A percentile compares a stretch with the other conserved stretches of the same genome.
These are phyloP conservation scores for Montipora capitata DNA, from an alignment of 92 coral and sea anemone species.

Conservation along the genomic window DNA sequence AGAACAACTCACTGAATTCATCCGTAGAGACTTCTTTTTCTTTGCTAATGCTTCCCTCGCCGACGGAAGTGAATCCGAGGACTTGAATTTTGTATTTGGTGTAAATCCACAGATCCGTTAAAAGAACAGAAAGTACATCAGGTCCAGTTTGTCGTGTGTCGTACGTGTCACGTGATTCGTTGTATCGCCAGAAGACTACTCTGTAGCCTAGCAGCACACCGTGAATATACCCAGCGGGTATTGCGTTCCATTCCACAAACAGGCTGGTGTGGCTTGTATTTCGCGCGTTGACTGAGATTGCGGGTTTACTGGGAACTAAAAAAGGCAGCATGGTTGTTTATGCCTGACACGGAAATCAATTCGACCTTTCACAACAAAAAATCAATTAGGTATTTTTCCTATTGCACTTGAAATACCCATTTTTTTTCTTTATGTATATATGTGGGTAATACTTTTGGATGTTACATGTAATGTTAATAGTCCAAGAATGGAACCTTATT, in stretches of 20 bases:
- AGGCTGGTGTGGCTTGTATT: slow-evolving; percentile 87
- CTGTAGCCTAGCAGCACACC: slow-evolving; percentile 91
- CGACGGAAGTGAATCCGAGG: slow-evolving; percentile 88
- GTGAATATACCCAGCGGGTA: slow-evolving; percentile 77
- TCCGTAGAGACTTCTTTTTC: slow-evolving; percentile 85
- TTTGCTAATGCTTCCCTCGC: slow-evolving; percentile 79
- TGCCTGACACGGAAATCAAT: too few relatives aligned
- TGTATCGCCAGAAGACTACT: slow-evolving; percentile 76
- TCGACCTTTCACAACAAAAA: too few relatives aligned
- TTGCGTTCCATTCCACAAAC: slow-evolving; percentile 82
- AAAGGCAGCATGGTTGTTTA: not conserved
- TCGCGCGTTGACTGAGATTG: slow-evolving; percentile 64
- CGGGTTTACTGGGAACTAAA: slow-evolving; percentile 91
- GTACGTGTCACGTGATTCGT: slow-evolving; percentile 69
- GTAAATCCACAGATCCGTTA: slow-evolving; percentile 84
- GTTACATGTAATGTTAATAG: too few relatives aligned
- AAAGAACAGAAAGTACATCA: slow-evolving; percentile 16
- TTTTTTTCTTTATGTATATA: too few relatives aligned
- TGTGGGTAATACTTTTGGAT: too few relatives aligned
- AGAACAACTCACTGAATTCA: slow-evolving; percentile 84
- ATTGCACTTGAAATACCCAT: too few relatives aligned
- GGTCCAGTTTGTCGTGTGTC: slow-evolving; percentile 42
- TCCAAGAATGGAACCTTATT: too few relatives aligned
- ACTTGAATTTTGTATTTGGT: slow-evolving; percentile 84
- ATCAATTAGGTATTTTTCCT: too few relatives aligned